A percentile compares a stretch with the other conserved stretches of the same genome.
Conservation (phyloP, 1,140 invertebrate genomes). For the Brachionus rubens region DNA sequence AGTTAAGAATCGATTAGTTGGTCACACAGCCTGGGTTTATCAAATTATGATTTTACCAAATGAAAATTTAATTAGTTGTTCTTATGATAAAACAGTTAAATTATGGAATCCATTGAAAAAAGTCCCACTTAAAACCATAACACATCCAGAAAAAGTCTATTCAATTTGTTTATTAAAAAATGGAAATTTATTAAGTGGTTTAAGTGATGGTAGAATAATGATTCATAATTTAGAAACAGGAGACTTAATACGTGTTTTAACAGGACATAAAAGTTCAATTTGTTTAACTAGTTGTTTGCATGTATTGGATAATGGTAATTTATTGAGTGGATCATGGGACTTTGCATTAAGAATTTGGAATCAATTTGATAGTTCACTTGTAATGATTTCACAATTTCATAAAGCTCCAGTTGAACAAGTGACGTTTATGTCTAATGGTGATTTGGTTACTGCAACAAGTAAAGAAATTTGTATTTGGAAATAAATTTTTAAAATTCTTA, state of each 20-base stretch:
- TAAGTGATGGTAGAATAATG: neutral
- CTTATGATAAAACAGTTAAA: neutral
- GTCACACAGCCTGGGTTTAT: neutral
- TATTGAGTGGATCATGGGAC: too few species aligned
- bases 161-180: neutral
- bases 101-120: neutral
- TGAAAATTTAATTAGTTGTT: neutral
- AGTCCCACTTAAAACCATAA: neutral
- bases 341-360: too few species aligned
- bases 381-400: too few species aligned
- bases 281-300: neutral
- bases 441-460: neutral
- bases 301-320: too few species aligned
- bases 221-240: neutral
- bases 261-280: neutral
- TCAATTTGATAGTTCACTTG: too few species aligned
- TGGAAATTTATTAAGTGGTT: neutral
- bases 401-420: too few species aligned
- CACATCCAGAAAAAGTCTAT: neutral
- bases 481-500: too few species aligned
- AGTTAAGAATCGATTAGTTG: too few species aligned
- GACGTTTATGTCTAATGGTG: neutral
- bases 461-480: too few species aligned
- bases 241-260: neutral
- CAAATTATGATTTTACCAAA: neutral